phyloP scores from a whole-genome alignment of 2,888 invertebrate genomes.

The Lysandra bellargus region DNA sequence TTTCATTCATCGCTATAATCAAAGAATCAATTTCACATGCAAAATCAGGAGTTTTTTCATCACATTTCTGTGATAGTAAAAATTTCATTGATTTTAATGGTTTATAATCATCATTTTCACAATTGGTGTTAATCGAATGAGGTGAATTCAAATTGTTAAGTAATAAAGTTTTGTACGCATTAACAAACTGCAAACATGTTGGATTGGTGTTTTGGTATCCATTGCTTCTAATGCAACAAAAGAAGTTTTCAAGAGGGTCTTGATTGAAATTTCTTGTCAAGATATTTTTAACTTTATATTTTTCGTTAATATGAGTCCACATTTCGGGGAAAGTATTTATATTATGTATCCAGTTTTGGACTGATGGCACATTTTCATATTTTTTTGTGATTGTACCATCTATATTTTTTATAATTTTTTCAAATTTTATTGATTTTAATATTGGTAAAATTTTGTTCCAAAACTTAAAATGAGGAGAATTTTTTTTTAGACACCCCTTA shows the following conservation, averaged over 20 bases:
- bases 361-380: constrained; percentile 31
- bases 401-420: constrained; percentile 1
- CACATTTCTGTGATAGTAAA: background rate
- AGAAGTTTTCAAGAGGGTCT: constrained; percentile 25
- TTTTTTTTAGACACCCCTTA: constrained; percentile 24
- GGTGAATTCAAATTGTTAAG: constrained; percentile 1
- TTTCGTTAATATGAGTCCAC: background rate
- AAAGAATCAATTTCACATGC: constrained; percentile 27
- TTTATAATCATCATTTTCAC: constrained; percentile 28
- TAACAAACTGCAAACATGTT: constrained; percentile 17
- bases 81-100: constrained; percentile 4
- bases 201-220: constrained; percentile 1
- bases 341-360: constrained; percentile 33
- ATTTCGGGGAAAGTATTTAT: constrained; percentile 9
- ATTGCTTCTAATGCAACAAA: background rate
- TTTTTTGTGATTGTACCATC: too few species aligned
- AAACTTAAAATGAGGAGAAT: constrained; percentile 34
- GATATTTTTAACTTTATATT: background rate
- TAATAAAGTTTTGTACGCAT: background rate
- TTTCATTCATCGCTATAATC: constrained; percentile 9
- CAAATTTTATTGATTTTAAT: constrained; percentile 32
- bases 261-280: constrained; percentile 24
- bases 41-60: background rate
- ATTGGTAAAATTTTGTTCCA: constrained; percentile 34
- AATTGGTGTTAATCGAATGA: constrained; percentile 26